Evolutionary conservation across 2,113 vertebrate species (phyloP).

Genomic region (Chionomys nivalis): DNA sequence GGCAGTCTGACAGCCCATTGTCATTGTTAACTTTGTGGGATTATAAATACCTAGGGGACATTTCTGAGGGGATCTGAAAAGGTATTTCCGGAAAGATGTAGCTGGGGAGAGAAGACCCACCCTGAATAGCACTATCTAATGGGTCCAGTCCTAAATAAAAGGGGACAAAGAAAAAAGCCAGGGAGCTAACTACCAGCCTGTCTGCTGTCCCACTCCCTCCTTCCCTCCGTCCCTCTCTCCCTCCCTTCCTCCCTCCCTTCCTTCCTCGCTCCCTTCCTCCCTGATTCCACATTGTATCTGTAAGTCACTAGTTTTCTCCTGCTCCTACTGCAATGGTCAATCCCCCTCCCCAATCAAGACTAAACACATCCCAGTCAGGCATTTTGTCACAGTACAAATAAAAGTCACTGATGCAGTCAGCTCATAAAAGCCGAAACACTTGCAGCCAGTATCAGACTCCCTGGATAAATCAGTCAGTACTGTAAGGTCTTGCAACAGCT

Average conservation of each 20-base stretch:
- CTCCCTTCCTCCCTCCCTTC: too few relatives aligned
- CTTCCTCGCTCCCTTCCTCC: accelerated
- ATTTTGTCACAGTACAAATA: too few relatives aligned
- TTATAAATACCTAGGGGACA: not conserved
- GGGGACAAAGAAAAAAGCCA: not conserved
- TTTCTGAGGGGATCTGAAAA: not conserved
- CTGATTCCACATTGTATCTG: not conserved
- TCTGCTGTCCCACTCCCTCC: not conserved
- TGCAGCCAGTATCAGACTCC: not conserved
- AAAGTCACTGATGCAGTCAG: not conserved
- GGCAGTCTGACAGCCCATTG: not conserved
- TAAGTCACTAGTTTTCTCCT: not conserved
- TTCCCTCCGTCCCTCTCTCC: too few relatives aligned
- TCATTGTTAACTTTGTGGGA: not conserved
- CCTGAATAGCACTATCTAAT: not conserved
- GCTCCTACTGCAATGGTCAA: not conserved
- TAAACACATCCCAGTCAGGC: too few relatives aligned
- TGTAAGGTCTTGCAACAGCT: not conserved
- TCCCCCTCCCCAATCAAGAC: not conserved
- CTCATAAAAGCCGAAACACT: not conserved
- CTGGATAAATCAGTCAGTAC: not conserved
- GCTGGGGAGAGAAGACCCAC: not conserved
- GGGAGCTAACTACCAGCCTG: not conserved
- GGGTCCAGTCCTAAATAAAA: not conserved
- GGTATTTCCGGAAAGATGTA: not conserved